Percentiles rank a stretch among this genome's conserved stretches.
These are phyloP conservation scores for Callithrix jacchus DNA, from an alignment of 2,113 vertebrate species.

Conservation along the genomic window DNA sequence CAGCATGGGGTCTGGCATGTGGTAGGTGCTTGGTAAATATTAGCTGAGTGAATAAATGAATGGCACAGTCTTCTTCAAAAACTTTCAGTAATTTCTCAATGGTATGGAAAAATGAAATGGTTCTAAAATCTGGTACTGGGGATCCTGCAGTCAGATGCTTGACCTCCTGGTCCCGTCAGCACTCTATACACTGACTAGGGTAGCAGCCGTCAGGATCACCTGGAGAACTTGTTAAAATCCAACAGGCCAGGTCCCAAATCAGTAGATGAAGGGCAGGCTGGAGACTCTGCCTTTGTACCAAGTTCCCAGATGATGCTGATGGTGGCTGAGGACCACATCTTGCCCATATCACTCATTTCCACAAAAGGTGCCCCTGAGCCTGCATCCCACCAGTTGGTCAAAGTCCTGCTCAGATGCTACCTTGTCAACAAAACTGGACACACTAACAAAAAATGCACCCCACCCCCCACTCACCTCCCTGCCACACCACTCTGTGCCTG, in stretches of 20 bases:
- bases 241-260: background rate
- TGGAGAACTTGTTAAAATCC: background rate
- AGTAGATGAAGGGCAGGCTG: background rate
- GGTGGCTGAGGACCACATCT: background rate
- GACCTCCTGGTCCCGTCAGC: background rate
- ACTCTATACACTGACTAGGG: accelerated
- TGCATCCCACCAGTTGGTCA: too few species aligned
- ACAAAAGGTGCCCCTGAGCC: background rate
- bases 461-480: accelerated
- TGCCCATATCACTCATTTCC: background rate
- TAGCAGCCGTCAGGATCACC: background rate
- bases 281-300: background rate
- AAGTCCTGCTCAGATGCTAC: background rate
- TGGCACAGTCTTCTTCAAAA: background rate
- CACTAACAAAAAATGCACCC: background rate
- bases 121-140: background rate
- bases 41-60: background rate
- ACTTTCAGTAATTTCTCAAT: background rate
- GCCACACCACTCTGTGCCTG: background rate
- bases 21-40: background rate
- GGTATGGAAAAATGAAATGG: background rate
- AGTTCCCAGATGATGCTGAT: background rate
- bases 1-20: background rate
- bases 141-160: background rate
- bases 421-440: background rate